phyloP scores from a whole-genome alignment of 2,113 vertebrate genomes.

The Orthonyx spaldingii region DNA sequence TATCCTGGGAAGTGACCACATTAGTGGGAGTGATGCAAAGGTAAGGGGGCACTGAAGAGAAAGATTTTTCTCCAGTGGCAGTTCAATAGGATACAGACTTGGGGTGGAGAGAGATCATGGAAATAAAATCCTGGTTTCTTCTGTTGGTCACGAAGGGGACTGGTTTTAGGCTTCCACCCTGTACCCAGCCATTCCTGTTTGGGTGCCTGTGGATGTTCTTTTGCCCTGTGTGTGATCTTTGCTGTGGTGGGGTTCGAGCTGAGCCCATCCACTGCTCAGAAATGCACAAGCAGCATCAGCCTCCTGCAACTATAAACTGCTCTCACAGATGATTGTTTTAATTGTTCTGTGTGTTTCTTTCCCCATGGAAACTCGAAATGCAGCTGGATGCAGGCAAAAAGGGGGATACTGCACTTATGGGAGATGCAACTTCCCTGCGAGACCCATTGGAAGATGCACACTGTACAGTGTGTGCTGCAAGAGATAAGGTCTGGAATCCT shows the following conservation, averaged over 20 bases:
- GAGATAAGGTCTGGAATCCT: background rate
- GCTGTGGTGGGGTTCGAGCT: background rate
- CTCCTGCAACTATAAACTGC: background rate
- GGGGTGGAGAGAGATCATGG: background rate
- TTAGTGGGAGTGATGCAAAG: background rate
- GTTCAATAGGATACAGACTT: background rate
- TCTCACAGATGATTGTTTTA: too few relatives aligned
- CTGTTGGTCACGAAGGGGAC: background rate
- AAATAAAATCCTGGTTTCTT: background rate
- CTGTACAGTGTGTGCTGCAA: fast-evolving
- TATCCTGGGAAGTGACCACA: fast-evolving
- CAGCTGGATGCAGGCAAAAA: background rate
- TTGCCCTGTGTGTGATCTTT: background rate
- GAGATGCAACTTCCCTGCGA: fast-evolving
- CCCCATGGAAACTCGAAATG: background rate
- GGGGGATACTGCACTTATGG: fast-evolving
- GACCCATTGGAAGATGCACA: fast-evolving
- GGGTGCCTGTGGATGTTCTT: background rate
- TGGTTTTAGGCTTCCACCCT: background rate
- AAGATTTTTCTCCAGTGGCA: background rate
- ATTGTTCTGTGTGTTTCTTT: background rate
- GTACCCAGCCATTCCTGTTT: background rate
- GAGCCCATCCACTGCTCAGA: background rate
- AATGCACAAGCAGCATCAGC: background rate
- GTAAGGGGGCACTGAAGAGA: background rate